Conservation (phyloP, 2,888 invertebrate species). For the Athalia rosae region DNA sequence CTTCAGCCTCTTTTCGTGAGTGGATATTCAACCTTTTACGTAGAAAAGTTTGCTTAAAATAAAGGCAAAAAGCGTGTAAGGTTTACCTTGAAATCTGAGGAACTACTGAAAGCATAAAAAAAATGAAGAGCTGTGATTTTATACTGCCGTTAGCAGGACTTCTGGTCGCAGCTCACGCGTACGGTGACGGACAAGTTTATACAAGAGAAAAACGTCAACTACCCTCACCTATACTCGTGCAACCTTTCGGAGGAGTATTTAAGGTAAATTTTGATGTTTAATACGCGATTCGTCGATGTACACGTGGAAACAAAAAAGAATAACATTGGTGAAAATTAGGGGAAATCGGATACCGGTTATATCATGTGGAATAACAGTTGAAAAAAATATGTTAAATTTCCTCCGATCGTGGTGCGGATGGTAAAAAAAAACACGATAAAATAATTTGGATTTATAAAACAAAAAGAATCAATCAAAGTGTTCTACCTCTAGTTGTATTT, state of each 20-base stretch:
- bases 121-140: slow-evolving; percentile 52
- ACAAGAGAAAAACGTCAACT: slow-evolving; percentile 51
- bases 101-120: not conserved
- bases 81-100: not conserved
- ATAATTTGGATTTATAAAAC: slow-evolving; percentile 19
- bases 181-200: slow-evolving; percentile 18
- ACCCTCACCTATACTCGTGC: slow-evolving; percentile 74
- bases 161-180: slow-evolving; percentile 50
- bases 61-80: not conserved
- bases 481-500: slow-evolving; percentile 15
- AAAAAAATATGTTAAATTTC: too few relatives aligned
- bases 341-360: too few relatives aligned
- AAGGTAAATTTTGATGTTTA: slow-evolving; percentile 72
- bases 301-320: not conserved
- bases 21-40: not conserved
- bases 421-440: not conserved
- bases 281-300: not conserved
- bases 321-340: too few relatives aligned
- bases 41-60: not conserved
- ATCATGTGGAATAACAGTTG: too few relatives aligned
- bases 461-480: slow-evolving; percentile 23
- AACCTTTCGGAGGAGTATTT: slow-evolving; percentile 76
- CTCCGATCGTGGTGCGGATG: not conserved
- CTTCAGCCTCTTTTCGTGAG: not conserved
- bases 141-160: slow-evolving; percentile 50